Evolutionary conservation across 64 coral and sea anemone genomes (phyloP), one percentile per base, ranked within the genome.

Genomic region (Stichodactyla mertensii): DNA sequence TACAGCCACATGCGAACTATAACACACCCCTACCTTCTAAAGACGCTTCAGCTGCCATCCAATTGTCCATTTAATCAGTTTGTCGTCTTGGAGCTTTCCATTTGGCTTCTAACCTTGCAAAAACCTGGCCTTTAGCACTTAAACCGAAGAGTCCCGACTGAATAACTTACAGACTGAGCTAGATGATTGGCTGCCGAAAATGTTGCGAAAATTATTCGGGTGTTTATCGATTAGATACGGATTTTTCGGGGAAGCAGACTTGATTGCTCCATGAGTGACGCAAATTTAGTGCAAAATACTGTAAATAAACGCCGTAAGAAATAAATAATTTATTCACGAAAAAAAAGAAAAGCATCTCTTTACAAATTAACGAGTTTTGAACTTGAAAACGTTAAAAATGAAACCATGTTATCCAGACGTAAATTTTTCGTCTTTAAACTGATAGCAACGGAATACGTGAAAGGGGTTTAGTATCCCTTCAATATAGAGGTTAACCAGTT

Each of bases 401-500:
- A 7, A n/a, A 66, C 36, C 36, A 45, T 6, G 5, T 58, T 58
- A 58, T 58, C 56, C 56, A 45, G 36, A 45, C 36, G 36, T 45
- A 45, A 45, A 45, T 45, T 45, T 45, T 45, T 45, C 36, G 36
- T 45, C 36, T 45, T 45, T 45, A 45, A 45, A 45, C 36, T 45
- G 36, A 45, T 45, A 45, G 36, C 36, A 4, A 45, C 36, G 36
- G 36, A 45, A 45, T 45, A 45, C 36, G 36, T 45, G 36, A 45
- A 45, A 3, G 36, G 36, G 0, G 69, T 6, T 14, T 74, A 74
- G 24, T 74, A 74, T 74, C 24, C 24, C 69, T 74, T 74, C 7
- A 74, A 31, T 27, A 91, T 11, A 36, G 85, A 59, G 52, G 12
- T 92, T 28, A 96, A 83, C 94, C 94, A 96, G 10, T 64, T 87